Evolutionary conservation across 1,140 invertebrate species (phyloP), one percentile per base, ranked within the genome.

Genomic region (Formica exsecta): DNA sequence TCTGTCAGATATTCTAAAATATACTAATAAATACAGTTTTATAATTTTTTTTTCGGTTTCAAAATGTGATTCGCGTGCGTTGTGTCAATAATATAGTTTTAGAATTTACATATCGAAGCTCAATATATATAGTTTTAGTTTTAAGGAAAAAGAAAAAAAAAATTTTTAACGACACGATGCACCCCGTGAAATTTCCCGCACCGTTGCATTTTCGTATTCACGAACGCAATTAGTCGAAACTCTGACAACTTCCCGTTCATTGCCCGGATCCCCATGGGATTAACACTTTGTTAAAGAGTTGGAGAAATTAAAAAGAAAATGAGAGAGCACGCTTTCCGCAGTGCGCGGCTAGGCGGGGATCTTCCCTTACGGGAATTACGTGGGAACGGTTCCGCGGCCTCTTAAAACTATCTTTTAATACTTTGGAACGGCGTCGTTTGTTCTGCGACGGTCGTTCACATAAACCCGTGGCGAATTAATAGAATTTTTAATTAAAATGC

Each of bases 401-500:
- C 48, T 83, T 87, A 87, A 87, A 90, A 88, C 66, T 84, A 81
- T 75, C 68, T 87, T 66, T 75, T 86, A 83, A 90, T 90, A 86
- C 62, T 65, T 83, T 57, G 73, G 66, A 88, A 86, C 65, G 73
- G 51, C 66, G 68, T 44, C 59, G 44, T 66, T 85, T 68, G 65
- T 79, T 77, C 86, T 86, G 57, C 19, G 62, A 81, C 76, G 80
- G 61, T 70, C n/a, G 48, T 59, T 73, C 51, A 54, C 62, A 54
- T 38, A 65, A 61, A 71, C 29, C 64, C 29, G 66, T 61, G 36
- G 84, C 76, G 83, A 84, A 90, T 90, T 90, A 90, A 90, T 90
- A 90, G 89, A 90, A 90, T 90, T 90, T 90, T 90, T 90, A 90
- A 90, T 90, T 90, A 90, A 90, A 90, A 90, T 88, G 77, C 89